phyloP scores from a whole-genome alignment of 37 sponge, comb jelly and placozoan genomes.

The Aphrocallistes beatrix region DNA sequence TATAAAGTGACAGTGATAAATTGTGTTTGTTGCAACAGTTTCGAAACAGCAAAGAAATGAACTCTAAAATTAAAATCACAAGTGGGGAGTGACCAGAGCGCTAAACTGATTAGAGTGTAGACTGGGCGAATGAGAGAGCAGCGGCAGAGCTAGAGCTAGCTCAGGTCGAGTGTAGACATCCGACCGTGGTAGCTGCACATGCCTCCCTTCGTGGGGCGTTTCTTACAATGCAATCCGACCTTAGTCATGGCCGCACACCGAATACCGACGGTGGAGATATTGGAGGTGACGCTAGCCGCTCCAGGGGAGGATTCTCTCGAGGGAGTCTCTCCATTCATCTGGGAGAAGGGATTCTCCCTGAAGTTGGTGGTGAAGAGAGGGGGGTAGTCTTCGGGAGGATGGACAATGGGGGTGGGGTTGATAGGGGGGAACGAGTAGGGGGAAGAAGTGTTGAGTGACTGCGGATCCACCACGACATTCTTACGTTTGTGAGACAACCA shows the following conservation, averaged over 20 bases:
- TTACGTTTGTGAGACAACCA: not conserved
- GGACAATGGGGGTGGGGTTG: not conserved
- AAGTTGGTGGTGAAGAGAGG: slow-evolving; percentile 13
- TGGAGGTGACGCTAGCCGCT: not conserved
- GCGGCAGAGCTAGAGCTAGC: not conserved
- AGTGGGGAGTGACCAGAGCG: no score
- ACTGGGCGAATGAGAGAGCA: not conserved
- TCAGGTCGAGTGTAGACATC: not conserved
- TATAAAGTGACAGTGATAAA: no score
- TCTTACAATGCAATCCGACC: not conserved
- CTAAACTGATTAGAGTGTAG: no score
- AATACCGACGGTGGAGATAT: not conserved
- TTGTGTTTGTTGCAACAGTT: no score
- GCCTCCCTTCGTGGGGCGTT: not conserved
- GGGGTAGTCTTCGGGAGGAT: not conserved
- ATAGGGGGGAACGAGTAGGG: not conserved
- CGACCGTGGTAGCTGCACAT: not conserved
- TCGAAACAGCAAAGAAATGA: no score
- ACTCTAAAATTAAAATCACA: no score
- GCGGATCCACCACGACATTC: not conserved
- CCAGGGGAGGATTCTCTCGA: not conserved
- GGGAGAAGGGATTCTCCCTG: not conserved
- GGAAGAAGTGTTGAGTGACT: not conserved
- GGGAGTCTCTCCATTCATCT: not conserved
- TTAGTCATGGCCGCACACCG: not conserved